A percentile compares a stretch with the other conserved stretches of the same genome.
Conservation (phyloP, 2,888 invertebrate species). For the Mellilla xanthometata region DNA sequence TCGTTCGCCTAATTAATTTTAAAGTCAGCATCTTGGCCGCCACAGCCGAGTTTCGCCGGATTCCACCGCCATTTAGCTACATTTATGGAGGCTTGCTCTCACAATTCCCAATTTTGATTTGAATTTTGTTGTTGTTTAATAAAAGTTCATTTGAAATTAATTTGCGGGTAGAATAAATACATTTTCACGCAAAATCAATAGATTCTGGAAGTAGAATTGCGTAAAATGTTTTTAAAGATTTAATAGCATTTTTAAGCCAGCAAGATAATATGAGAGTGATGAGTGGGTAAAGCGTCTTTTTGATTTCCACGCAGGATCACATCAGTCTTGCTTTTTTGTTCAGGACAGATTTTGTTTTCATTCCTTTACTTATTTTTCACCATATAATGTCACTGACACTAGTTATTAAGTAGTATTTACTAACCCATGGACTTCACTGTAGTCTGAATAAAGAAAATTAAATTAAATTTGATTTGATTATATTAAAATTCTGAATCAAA, state of each 20-base stretch:
- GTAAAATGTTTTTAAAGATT: neutral
- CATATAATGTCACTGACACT: too few species aligned
- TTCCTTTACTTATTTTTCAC: too few species aligned
- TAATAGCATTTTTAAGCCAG: neutral
- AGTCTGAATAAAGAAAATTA: too few species aligned
- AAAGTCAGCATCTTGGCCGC: slow-evolving; percentile 71
- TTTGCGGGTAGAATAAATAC: slow-evolving; percentile 32
- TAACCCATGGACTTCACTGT: too few species aligned
- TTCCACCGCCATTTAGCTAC: slow-evolving; percentile 67
- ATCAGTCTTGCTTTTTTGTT: too few species aligned
- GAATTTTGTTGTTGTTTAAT: slow-evolving; percentile 47
- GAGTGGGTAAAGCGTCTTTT: too few species aligned
- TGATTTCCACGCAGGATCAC: too few species aligned
- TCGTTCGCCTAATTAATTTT: slow-evolving; percentile 82
- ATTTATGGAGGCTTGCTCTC: slow-evolving; percentile 53
- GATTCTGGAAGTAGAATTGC: neutral
- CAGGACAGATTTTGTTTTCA: too few species aligned
- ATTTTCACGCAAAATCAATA: slow-evolving; percentile 5
- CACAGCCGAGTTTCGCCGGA: slow-evolving; percentile 64
- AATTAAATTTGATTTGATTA: too few species aligned
- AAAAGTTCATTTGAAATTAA: slow-evolving; percentile 46
- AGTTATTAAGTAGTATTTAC: too few species aligned
- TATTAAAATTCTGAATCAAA: too few species aligned
- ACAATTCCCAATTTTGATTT: slow-evolving; percentile 48
- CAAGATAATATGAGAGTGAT: too few species aligned